Evolutionary conservation across 1,140 invertebrate species (phyloP).

Genomic region (Musca domestica): DNA sequence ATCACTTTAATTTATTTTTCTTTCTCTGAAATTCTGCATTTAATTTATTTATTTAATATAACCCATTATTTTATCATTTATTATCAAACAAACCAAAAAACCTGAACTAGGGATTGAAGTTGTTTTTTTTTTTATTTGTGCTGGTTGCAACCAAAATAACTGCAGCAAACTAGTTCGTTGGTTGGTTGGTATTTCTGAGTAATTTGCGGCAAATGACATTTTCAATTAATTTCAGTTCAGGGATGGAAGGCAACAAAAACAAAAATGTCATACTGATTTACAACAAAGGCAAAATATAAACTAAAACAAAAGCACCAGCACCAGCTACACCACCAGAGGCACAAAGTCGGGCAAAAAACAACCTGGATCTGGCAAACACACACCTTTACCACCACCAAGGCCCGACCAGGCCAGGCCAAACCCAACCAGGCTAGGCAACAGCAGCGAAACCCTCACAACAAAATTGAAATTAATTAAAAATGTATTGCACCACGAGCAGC

Average conservation of each 20-base stretch:
- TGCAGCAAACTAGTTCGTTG: not conserved
- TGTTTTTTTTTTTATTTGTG: not conserved
- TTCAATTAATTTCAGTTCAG: conserved; percentile 15
- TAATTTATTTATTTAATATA: too few species aligned
- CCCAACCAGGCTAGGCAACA: too few species aligned
- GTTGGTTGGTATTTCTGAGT: conserved; percentile 1
- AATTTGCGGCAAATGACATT: conserved; percentile 21
- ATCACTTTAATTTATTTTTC: too few species aligned
- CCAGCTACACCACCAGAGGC: not conserved
- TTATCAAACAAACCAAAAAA: not conserved
- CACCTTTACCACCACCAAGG: too few species aligned
- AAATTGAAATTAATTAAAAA: conserved; percentile 48
- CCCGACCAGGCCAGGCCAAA: too few species aligned
- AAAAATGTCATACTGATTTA: conserved; percentile 10
- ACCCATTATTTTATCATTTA: conserved; percentile 10
- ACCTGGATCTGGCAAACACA: too few species aligned
- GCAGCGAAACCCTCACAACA: not conserved
- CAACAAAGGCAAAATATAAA: not conserved
- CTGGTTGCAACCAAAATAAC: not conserved
- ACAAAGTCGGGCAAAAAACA: not conserved
- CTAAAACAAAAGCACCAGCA: not conserved
- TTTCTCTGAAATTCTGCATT: too few species aligned
- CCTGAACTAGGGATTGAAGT: not conserved
- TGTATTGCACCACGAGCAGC: conserved; percentile 44
- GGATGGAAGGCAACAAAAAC: not conserved